Percentiles rank a stretch among this genome's conserved stretches.
These are phyloP conservation scores for Pocota personata DNA, from an alignment of 2,888 invertebrate genomes.

Conservation along the genomic window DNA sequence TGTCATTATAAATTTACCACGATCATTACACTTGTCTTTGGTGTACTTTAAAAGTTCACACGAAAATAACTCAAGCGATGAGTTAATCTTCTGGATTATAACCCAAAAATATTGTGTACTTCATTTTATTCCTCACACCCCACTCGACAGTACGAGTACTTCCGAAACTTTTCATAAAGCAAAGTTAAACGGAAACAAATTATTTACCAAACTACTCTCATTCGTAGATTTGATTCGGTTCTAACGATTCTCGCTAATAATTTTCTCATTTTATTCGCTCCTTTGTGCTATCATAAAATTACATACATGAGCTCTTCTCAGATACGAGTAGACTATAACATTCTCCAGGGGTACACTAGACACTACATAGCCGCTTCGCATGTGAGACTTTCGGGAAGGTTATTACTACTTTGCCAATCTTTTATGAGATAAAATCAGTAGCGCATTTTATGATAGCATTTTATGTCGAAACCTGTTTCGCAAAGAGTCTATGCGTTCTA, in stretches of 20 bases:
- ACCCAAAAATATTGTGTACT: no score
- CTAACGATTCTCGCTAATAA: conserved; percentile 29
- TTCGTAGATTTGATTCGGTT: conserved; percentile 18
- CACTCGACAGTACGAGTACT: not conserved
- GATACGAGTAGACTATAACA: no score
- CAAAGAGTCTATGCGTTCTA: conserved; percentile 26
- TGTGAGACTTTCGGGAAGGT: conserved; percentile 25
- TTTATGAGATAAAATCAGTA: conserved; percentile 50
- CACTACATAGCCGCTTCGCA: conserved; percentile 8
- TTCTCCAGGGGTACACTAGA: no score
- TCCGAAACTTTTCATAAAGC: not conserved
- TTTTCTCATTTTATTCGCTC: conserved; percentile 25
- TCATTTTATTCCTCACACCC: no score
- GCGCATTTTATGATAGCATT: conserved; percentile 50
- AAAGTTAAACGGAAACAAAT: not conserved
- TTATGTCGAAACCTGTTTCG: conserved; percentile 61
- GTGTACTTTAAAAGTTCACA: no score
- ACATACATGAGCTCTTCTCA: not conserved
- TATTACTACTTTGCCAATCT: conserved; percentile 53
- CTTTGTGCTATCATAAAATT: not conserved
- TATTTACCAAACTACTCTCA: not conserved
- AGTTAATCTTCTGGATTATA: no score
- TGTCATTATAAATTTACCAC: no score
- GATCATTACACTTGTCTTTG: no score
- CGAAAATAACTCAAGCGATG: no score